A percentile compares a stretch with the other conserved stretches of the same genome.
Conservation (phyloP, 1,140 invertebrate genomes). For the Phocides pigmalion region DNA sequence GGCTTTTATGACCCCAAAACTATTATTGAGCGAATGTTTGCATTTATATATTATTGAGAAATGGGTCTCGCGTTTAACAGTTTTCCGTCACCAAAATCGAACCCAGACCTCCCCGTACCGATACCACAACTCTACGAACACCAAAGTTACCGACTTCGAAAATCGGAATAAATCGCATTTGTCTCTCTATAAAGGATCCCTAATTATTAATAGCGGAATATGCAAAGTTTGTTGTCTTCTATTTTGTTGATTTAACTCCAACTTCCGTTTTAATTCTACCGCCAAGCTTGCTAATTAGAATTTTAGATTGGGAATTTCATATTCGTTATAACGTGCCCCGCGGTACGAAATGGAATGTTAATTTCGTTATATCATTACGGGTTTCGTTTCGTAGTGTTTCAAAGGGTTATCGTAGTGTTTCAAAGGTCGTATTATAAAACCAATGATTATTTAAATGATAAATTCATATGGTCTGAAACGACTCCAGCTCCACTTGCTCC, state of each 20-base stretch:
- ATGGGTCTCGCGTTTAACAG: too few species aligned
- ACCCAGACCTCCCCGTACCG: background rate
- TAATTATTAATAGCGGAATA: conserved; percentile 78
- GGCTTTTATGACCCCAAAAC: too few species aligned
- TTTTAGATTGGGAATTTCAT: conserved; percentile 74
- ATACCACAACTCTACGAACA: background rate
- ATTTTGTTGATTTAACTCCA: conserved; percentile 71
- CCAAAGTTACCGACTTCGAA: conserved; percentile 34
- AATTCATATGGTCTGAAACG: too few species aligned
- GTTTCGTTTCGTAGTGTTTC: conserved; percentile 15
- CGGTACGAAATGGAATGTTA: conserved; percentile 40
- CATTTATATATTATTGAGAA: too few species aligned
- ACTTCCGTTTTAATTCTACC: conserved; percentile 56
- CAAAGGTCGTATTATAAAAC: too few species aligned
- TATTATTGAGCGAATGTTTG: too few species aligned
- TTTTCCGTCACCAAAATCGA: conserved; percentile 12
- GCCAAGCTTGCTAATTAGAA: conserved; percentile 64
- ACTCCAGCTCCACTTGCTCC: too few species aligned
- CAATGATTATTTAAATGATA: too few species aligned
- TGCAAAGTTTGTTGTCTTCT: conserved; percentile 78
- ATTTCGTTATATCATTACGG: conserved; percentile 40
- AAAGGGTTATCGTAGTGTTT: conserved; percentile 4
- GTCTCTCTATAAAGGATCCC: conserved; percentile 50
- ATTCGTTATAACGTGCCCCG: conserved; percentile 49
- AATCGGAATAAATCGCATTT: conserved; percentile 68